Evolutionary conservation across 92 coral and sea anemone genomes (phyloP), one percentile per base, ranked within the genome.

Genomic region (Zoanthus gigantus): DNA sequence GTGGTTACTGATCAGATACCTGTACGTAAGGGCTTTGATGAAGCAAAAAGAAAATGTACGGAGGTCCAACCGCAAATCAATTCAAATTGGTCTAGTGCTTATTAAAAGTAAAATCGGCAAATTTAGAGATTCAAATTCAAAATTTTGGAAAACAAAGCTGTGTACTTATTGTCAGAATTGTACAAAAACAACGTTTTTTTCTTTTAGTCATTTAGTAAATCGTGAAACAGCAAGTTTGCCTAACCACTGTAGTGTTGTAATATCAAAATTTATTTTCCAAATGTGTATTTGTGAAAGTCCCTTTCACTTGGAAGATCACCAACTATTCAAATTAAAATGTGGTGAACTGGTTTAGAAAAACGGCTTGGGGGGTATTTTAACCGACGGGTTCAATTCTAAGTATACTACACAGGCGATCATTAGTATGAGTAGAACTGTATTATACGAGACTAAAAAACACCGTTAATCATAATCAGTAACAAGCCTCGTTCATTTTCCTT

Each of bases 71-170:
- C 82, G 31, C 82, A 77, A 77, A 77, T 66, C 50, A 34, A 77
- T 54, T 9, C 7, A 77, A 77, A 77, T 54, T 77, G 47, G 45
- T 61, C 12, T 58, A 17, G 12, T 17, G 45, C 80, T 56, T 50
- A 76, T 76, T 76, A 76, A 50, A 17, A 50, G 45, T 10, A 76
- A 52, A 75, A 50, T 13, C 80, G 28, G 80, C 45, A 11, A 28
- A 52, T 31, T 76, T 56, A 76, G 14, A 48, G 65, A 65, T 52
- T 76, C 11, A 32, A 14, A 30, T 30, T 45, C 7, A 54, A 76
- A 12, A 29, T 65, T 76, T 52, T 76, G 81, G 52, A 76, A 76
- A 76, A 60, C 50, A 76, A 76, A n/a, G 61, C 48, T 17, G 5
- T 34, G 63, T 53, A 52, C 30, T 77, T 77, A 9, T 28, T 23